These are phyloP conservation scores for Chunga burmeisteri DNA, from an alignment of 2,113 vertebrate species.

Conservation along the genomic window DNA sequence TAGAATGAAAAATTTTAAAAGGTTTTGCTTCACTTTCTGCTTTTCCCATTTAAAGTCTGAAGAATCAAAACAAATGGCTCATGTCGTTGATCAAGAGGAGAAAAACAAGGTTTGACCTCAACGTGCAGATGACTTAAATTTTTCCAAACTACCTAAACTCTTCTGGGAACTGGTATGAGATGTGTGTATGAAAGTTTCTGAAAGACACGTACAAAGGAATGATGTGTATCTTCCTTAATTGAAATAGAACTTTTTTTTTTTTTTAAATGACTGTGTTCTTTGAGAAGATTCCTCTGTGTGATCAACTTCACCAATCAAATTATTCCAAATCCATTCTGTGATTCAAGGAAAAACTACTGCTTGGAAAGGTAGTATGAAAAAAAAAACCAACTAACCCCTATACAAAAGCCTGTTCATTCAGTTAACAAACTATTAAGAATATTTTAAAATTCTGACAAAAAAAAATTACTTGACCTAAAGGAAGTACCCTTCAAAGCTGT, in stretches of 20 bases:
- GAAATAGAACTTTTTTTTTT: not conserved
- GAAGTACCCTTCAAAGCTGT: not conserved
- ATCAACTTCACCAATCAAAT: not conserved
- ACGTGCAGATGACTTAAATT: not conserved
- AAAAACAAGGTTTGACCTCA: not conserved
- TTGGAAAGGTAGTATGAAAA: not conserved
- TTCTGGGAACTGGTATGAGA: not conserved
- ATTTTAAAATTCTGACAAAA: not conserved
- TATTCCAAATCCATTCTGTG: not conserved
- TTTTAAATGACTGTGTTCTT: not conserved
- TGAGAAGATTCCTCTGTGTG: not conserved
- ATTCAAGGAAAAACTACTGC: not conserved
- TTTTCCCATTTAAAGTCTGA: not conserved
- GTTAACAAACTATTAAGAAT: not conserved
- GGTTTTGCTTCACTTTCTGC: not conserved
- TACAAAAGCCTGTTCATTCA: not conserved
- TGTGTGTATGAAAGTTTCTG: not conserved
- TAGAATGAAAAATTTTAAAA: not conserved
- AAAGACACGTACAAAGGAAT: not conserved
- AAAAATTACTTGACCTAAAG: not conserved
- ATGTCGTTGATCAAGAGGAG: not conserved
- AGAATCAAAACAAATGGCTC: not conserved
- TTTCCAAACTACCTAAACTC: not conserved
- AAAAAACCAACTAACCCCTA: not conserved
- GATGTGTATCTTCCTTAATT: not conserved